Evolutionary conservation across 2,113 vertebrate genomes (phyloP).

Genomic region (Salvator merianae): DNA sequence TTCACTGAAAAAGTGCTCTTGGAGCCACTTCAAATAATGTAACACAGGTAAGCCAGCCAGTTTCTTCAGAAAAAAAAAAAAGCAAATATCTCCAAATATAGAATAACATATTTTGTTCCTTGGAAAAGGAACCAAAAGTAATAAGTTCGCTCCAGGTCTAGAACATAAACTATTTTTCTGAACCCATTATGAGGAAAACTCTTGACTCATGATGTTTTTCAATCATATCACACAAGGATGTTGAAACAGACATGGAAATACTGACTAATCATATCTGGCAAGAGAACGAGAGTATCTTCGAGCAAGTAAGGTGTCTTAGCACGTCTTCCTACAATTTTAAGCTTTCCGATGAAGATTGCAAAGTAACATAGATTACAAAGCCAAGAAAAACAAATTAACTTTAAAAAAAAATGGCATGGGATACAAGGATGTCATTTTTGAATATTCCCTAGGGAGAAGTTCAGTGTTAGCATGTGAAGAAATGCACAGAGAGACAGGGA

Average conservation of each 20-base stretch:
- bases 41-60: no score
- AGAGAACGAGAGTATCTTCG: background rate
- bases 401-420: background rate
- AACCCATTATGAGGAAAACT: background rate
- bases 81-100: no score
- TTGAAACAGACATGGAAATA: constrained; percentile 6
- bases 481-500: no score
- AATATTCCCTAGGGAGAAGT: background rate
- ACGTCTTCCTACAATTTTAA: background rate
- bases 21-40: no score
- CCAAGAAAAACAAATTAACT: background rate
- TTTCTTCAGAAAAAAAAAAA: no score
- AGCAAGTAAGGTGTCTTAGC: background rate
- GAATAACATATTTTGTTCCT: no score
- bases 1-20: no score
- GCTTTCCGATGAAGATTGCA: background rate
- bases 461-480: no score
- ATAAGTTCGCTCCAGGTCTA: no score
- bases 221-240: background rate
- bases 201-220: background rate
- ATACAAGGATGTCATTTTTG: background rate
- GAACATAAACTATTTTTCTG: no score
- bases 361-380: background rate
- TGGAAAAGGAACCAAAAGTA: no score
- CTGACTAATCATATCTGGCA: background rate